A percentile compares a stretch with the other conserved stretches of the same genome.
Evolutionary conservation across 2,113 vertebrate genomes (phyloP).

Genomic region (Spea bombifrons): DNA sequence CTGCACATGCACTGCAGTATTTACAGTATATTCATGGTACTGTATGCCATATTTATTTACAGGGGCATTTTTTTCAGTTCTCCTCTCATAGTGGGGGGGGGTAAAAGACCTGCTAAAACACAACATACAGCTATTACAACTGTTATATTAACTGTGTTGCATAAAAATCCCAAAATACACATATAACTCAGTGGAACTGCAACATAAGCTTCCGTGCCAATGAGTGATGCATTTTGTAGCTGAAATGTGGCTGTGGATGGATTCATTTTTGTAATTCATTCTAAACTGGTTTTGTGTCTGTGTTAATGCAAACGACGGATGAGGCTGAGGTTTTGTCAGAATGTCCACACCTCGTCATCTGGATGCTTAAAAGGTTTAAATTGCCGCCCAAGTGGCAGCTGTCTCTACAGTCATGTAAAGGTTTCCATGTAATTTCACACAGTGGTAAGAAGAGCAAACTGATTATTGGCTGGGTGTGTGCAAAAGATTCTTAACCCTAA

Average conservation of each 20-base stretch:
- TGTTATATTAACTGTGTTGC: not conserved
- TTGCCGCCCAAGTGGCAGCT: conserved; percentile 41
- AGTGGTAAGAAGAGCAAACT: conserved; percentile 26
- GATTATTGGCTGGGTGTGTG: conserved; percentile 30
- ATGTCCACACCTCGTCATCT: conserved; percentile 16
- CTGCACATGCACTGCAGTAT: conserved; percentile 10
- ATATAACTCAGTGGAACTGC: not conserved
- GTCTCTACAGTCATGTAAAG: conserved; percentile 30
- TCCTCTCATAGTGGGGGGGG: not conserved
- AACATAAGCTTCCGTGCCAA: too few relatives aligned
- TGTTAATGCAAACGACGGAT: conserved; percentile 1
- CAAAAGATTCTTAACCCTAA: conserved; percentile 18
- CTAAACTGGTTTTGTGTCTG: not conserved
- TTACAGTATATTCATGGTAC: not conserved
- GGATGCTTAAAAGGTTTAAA: conserved; percentile 23
- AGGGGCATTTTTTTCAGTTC: not conserved
- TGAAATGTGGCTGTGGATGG: not conserved
- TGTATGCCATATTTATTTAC: not conserved
- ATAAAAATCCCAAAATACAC: not conserved
- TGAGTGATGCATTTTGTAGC: not conserved
- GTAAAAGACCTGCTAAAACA: too few relatives aligned
- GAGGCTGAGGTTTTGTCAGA: conserved; percentile 13
- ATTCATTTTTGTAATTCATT: conserved; percentile 15
- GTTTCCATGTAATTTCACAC: conserved; percentile 33
- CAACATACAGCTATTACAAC: too few relatives aligned